A percentile compares a stretch with the other conserved stretches of the same genome.
Conservation (phyloP, 2,797 vertebrate species). For the Fistularia tabacaria region DNA sequence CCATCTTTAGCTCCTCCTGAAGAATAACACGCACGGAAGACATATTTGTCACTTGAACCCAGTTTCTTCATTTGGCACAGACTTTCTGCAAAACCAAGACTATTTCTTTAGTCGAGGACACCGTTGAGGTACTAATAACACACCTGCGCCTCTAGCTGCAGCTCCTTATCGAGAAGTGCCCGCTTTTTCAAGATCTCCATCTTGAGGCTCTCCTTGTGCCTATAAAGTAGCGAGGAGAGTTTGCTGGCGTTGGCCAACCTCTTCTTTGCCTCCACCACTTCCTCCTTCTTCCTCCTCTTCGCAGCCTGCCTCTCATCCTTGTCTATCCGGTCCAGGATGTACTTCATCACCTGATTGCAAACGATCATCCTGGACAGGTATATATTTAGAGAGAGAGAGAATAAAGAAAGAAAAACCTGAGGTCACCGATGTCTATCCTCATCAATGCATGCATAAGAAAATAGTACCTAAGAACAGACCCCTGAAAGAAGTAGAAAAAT, state of each 20-base stretch:
- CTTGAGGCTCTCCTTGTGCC: conserved; percentile 94
- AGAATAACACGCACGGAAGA: not conserved
- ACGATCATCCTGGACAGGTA: conserved; percentile 87
- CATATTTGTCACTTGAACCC: not conserved
- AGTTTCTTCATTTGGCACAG: not conserved
- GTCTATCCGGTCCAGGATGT: conserved; percentile 96
- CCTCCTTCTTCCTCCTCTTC: conserved; percentile 90
- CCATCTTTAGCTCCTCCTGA: conserved; percentile 91
- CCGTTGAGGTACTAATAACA: not conserved
- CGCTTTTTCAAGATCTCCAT: conserved; percentile 95
- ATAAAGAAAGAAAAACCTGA: not conserved
- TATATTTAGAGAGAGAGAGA: not conserved
- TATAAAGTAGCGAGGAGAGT: conserved; percentile 90
- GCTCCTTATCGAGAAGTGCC: conserved; percentile 91
- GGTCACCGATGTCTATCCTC: not conserved
- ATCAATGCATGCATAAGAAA: too few species aligned
- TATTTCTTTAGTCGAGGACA: not conserved
- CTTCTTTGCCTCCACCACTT: conserved; percentile 91
- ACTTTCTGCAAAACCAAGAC: too few species aligned
- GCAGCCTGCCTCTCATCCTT: conserved; percentile 92
- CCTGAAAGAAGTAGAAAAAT: too few species aligned
- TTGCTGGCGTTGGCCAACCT: conserved; percentile 89
- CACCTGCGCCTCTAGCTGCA: conserved; percentile 95
- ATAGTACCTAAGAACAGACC: too few species aligned
- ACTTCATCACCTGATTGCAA: conserved; percentile 99